These are phyloP conservation scores for Sebastes schlegelii DNA, from an alignment of 2,113 vertebrate genomes.

Conservation along the genomic window DNA sequence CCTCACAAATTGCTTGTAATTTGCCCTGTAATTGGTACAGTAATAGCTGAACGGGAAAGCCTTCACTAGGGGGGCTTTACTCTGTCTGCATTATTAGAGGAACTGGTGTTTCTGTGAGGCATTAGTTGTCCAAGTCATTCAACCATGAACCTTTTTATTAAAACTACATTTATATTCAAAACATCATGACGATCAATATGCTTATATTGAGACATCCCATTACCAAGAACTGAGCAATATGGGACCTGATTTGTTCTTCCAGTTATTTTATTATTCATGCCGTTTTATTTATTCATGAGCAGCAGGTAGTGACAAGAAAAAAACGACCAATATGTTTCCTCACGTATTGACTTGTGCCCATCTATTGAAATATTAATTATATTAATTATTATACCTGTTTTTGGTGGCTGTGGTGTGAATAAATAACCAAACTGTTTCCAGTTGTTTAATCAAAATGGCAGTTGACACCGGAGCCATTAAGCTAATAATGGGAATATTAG, in stretches of 20 bases:
- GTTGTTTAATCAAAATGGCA: constrained; percentile 23
- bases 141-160: not conserved
- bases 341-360: constrained; percentile 23
- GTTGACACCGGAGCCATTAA: constrained; percentile 17
- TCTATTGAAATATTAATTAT: constrained; percentile 39
- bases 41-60: constrained; percentile 5
- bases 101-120: not conserved
- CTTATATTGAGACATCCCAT: not conserved
- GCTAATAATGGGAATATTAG: constrained; percentile 17
- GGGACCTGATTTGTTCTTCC: constrained; percentile 33
- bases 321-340: constrained; percentile 29
- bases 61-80: not conserved
- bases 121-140: not conserved
- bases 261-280: constrained; percentile 52
- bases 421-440: constrained; percentile 20
- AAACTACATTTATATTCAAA: not conserved
- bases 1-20: constrained; percentile 26
- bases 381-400: constrained; percentile 27
- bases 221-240: constrained; percentile 18
- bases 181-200: constrained; percentile 1
- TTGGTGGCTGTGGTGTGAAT: constrained; percentile 10
- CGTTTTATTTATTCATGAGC: constrained; percentile 60
- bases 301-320: constrained; percentile 36
- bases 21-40: not conserved
- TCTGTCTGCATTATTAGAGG: not conserved